phyloP scores from a whole-genome alignment of 2,797 vertebrate genomes.

The Picus viridis region DNA sequence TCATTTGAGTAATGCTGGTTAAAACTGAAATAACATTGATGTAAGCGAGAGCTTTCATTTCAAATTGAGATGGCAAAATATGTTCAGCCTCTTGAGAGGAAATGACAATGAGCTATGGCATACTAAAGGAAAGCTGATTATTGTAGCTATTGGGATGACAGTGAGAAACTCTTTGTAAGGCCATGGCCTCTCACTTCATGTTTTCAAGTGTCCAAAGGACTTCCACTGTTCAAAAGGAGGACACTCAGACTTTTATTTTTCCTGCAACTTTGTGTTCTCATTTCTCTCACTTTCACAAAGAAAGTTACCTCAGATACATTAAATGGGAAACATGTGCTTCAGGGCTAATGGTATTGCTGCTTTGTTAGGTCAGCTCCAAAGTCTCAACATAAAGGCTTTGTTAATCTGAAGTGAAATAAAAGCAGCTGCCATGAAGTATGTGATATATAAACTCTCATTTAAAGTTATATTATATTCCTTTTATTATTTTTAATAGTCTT shows the following conservation, averaged over 20 bases:
- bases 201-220: conserved; percentile 63
- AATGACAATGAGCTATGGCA: conserved; percentile 40
- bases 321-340: conserved; percentile 81
- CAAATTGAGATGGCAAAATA: conserved; percentile 62
- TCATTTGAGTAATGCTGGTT: conserved; percentile 25
- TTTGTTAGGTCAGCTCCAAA: conserved; percentile 72
- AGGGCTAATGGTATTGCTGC: conserved; percentile 62
- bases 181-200: conserved; percentile 50
- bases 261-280: conserved; percentile 63
- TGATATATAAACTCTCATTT: conserved; percentile 68
- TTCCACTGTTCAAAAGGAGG: conserved; percentile 68
- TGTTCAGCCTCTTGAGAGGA: conserved; percentile 44
- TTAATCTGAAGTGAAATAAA: conserved; percentile 80
- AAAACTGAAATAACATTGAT: conserved; percentile 63
- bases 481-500: conserved; percentile 76
- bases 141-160: conserved; percentile 36
- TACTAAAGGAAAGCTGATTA: conserved; percentile 35
- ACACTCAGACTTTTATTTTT: conserved; percentile 55
- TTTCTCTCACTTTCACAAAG: conserved; percentile 75
- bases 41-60: conserved; percentile 51
- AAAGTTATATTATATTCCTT: conserved; percentile 67
- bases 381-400: conserved; percentile 64
- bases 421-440: conserved; percentile 77
- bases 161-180: conserved; percentile 50
- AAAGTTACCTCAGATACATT: conserved; percentile 77